Conservation (phyloP, 2,888 invertebrate genomes). For the Amphimallon solstitiale region DNA sequence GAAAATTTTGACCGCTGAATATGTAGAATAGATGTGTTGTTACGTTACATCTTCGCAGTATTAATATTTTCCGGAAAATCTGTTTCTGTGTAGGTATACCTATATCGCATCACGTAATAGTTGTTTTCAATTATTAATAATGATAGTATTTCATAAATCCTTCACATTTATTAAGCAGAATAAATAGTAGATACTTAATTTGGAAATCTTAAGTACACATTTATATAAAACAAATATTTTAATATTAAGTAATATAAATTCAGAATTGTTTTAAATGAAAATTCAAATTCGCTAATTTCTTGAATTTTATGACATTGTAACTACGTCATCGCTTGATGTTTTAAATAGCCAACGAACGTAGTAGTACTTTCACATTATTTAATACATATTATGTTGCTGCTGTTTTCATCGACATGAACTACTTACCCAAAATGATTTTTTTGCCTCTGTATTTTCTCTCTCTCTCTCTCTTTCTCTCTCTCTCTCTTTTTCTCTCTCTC, state of each 20-base stretch:
- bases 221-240: too few species aligned
- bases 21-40: background rate
- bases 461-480: background rate
- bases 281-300: background rate
- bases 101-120: too few species aligned
- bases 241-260: too few species aligned
- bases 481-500: background rate
- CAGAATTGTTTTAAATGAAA: background rate
- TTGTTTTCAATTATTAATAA: too few species aligned
- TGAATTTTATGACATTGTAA: background rate
- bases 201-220: too few species aligned
- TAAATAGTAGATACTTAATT: too few species aligned
- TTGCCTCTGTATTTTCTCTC: background rate
- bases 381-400: constrained; percentile 27
- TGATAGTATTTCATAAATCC: too few species aligned
- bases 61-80: background rate
- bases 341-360: constrained; percentile 14
- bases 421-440: constrained; percentile 18
- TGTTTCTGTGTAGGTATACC: constrained; percentile 5
- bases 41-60: background rate
- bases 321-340: constrained; percentile 16
- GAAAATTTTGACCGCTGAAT: constrained; percentile 2
- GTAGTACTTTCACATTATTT: constrained; percentile 31
- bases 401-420: constrained; percentile 19
- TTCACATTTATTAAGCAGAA: too few species aligned